Percentiles rank a stretch among this genome's conserved stretches.
Evolutionary conservation across 1,140 invertebrate genomes (phyloP).

Genomic region (Eriocheir sinensis): DNA sequence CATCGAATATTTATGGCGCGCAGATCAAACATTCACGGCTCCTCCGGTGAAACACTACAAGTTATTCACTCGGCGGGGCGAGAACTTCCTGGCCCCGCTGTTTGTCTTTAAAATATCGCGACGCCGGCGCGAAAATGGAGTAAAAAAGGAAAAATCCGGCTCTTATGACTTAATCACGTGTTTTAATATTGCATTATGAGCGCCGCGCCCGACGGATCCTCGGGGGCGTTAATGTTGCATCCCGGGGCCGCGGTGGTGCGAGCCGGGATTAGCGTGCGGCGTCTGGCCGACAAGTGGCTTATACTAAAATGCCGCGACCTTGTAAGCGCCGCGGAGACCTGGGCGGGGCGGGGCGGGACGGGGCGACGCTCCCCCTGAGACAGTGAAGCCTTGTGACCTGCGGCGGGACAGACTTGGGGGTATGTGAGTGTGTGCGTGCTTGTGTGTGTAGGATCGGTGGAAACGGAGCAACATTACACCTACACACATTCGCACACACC

Average conservation of each 20-base stretch:
- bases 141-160: background rate
- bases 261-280: constrained; percentile 25
- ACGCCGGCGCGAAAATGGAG: background rate
- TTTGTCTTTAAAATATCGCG: background rate
- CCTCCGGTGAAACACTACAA: background rate
- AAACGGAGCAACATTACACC: background rate
- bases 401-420: background rate
- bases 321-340: background rate
- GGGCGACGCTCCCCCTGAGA: too few species aligned
- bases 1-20: background rate
- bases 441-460: background rate
- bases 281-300: constrained; percentile 11
- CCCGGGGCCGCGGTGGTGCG: background rate
- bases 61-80: background rate
- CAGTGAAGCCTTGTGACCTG: background rate
- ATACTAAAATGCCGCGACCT: background rate
- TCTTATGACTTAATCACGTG: constrained; percentile 12
- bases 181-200: constrained; percentile 30
- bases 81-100: background rate
- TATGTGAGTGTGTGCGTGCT: background rate
- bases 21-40: background rate
- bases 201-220: background rate
- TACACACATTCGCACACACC: background rate
- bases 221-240: background rate
- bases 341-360: background rate